Base-by-base conservation (phyloP, 2,797 vertebrate genomes). In the Luscinia luscinia region DNA sequence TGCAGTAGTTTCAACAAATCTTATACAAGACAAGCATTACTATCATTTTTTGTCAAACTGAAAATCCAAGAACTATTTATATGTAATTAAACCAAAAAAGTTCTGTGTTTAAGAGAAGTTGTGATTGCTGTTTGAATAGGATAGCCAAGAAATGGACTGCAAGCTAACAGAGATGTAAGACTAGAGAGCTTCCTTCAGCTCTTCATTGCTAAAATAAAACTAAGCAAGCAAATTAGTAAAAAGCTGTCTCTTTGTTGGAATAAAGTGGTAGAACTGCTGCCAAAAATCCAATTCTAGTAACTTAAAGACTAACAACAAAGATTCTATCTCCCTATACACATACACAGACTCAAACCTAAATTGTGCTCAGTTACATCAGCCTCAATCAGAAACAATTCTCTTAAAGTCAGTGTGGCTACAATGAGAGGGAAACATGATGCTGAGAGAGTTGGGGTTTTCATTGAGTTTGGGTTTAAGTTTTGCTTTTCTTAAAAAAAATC, bases 261-360 rank as follows among this genome's bases (percentile, higher is more conserved):
- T 49, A 40, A 86, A 87, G 40, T 20, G 18, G 63, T 59, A 38
- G 4, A 73, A 76, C 28, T 90, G 61, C 89, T 90, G 84, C 74
- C 94, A 94, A 93, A 90, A 92, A 55, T 52, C 41, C 59, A 48
- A 52, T 79, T 73, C 91, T 59, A 87, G 84, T 74, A 89, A 82
- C 52, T 75, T 51, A 59, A 74, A 87, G 40, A 90, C 28, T 70
- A 73, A 73, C 57, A 80, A 55, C 17, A 59, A 73, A 59, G 74
- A 89, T 38, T 82, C 43, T 51, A 40, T 82, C 69, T 78, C 28
- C 48, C 5, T 57, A 8, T 32, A 66, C 8, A 73, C 4, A 49
- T 26, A 63, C 21, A 57, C 11, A 15, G 22, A 3, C 24, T 62
- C 34, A 75, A 84, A 58, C 17, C 16, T 54, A 62, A 41, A 40